A percentile compares a stretch with the other conserved stretches of the same genome.
These are phyloP conservation scores for Eucera pruinosa DNA, from an alignment of 2,888 invertebrate species.

Conservation along the genomic window DNA sequence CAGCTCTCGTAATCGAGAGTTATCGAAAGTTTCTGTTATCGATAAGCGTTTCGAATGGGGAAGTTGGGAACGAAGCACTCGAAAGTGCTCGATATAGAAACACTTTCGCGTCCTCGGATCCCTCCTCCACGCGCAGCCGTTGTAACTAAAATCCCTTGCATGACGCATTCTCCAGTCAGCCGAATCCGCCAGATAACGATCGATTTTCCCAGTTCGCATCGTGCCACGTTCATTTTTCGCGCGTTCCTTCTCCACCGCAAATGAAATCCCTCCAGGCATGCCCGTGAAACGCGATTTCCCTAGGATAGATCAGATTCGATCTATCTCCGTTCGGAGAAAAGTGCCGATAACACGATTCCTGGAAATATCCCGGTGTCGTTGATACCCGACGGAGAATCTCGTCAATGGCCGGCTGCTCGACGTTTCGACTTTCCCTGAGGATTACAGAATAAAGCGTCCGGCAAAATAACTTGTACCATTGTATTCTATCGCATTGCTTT, in stretches of 20 bases:
- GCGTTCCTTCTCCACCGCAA: neutral
- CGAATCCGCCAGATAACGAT: conserved; percentile 13
- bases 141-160: neutral
- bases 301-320: conserved; percentile 67
- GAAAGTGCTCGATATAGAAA: neutral
- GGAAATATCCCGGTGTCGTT: conserved; percentile 57
- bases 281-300: conserved; percentile 63
- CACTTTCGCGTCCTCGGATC: neutral
- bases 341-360: conserved; percentile 62
- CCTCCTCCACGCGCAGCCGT: neutral
- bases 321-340: conserved; percentile 53
- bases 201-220: conserved; percentile 7
- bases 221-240: neutral
- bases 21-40: conserved; percentile 3
- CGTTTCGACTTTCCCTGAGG: conserved; percentile 51
- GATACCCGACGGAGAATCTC: conserved; percentile 39
- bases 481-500: too few species aligned
- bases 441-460: conserved; percentile 32
- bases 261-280: conserved; percentile 28
- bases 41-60: neutral
- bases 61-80: neutral
- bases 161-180: neutral
- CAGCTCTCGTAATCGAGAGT: neutral
- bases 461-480: too few species aligned
- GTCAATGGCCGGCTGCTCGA: conserved; percentile 18